phyloP scores from a whole-genome alignment of 1,140 invertebrate genomes.

The Heliconius hewitsoni region DNA sequence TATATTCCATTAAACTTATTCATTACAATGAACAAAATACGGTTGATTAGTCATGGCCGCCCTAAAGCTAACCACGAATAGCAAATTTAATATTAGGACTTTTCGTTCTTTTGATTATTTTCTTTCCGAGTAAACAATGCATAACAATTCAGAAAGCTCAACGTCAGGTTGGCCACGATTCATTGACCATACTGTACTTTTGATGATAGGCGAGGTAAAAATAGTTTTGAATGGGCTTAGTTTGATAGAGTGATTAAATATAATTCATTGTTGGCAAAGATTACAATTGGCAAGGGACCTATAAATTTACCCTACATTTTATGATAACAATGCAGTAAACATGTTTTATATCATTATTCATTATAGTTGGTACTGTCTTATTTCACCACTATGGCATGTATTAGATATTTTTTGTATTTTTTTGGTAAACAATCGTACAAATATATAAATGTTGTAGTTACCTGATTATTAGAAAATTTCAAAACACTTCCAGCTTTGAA shows the following conservation, averaged over 20 bases:
- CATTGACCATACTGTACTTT: not conserved
- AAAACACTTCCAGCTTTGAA: constrained; percentile 91
- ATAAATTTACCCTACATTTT: constrained; percentile 5
- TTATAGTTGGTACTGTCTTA: not conserved
- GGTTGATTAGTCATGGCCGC: too few species aligned
- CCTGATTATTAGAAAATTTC: constrained; percentile 91
- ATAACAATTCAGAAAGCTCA: too few species aligned
- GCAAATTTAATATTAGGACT: too few species aligned
- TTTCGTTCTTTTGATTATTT: too few species aligned
- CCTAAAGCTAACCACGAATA: too few species aligned
- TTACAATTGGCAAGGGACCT: not conserved
- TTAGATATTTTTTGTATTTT: not conserved
- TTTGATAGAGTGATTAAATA: not conserved
- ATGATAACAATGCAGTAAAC: not conserved
- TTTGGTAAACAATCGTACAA: not conserved
- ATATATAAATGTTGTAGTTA: constrained; percentile 55
- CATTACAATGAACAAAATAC: too few species aligned
- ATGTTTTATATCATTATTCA: not conserved
- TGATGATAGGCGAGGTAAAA: not conserved
- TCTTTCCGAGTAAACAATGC: too few species aligned
- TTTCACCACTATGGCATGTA: not conserved
- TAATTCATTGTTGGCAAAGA: not conserved
- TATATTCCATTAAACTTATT: too few species aligned
- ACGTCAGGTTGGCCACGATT: too few species aligned
- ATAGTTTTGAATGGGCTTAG: not conserved